phyloP scores from a whole-genome alignment of 2,888 invertebrate species.

The Sminthurinus aureus region DNA sequence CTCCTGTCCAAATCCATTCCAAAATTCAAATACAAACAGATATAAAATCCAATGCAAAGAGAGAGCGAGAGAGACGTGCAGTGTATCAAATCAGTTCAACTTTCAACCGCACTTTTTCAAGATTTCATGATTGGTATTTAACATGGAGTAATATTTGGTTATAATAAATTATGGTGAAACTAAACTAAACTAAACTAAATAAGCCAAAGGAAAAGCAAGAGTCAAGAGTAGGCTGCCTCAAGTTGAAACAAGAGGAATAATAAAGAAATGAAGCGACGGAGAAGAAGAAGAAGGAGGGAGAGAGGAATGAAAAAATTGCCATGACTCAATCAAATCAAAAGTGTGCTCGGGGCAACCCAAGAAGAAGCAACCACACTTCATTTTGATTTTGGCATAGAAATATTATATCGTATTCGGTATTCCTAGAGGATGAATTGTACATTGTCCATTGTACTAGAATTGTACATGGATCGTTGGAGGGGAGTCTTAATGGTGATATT shows the following conservation, averaged over 20 bases:
- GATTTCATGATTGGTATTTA: background rate
- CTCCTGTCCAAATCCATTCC: conserved; percentile 6
- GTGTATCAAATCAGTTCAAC: background rate
- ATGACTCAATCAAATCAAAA: conserved; percentile 42
- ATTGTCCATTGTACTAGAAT: background rate
- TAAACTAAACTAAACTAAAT: background rate
- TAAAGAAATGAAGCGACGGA: conserved; percentile 1
- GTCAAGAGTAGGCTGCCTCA: background rate
- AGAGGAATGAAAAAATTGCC: conserved; percentile 35
- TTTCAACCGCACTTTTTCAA: background rate
- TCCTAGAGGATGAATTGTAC: background rate
- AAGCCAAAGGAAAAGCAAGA: background rate
- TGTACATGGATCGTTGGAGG: background rate
- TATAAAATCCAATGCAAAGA: background rate
- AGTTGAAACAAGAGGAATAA: background rate
- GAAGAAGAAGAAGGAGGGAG: conserved; percentile 9
- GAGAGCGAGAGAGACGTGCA: too few species aligned
- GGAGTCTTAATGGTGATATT: conserved; percentile 27
- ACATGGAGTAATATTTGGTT: background rate
- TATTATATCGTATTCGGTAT: conserved; percentile 1
- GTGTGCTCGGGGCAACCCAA: conserved; percentile 29
- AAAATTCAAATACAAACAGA: background rate
- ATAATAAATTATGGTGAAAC: conserved; percentile 7
- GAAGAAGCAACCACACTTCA: conserved; percentile 25
- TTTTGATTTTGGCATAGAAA: conserved; percentile 35